Conservation (phyloP, 2,888 invertebrate species). For the Cloeon dipterum region DNA sequence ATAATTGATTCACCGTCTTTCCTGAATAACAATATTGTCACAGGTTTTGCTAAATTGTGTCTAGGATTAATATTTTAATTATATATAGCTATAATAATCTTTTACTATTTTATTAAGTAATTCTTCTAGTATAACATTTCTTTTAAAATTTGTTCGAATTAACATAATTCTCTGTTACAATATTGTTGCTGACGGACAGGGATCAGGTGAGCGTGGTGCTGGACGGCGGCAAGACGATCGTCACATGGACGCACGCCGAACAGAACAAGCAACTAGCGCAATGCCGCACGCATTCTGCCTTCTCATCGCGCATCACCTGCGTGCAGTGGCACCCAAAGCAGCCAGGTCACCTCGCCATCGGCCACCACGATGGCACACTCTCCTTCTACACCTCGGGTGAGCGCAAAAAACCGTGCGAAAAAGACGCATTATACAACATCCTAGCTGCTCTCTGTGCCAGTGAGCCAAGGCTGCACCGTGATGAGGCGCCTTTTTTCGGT, state of each 20-base stretch:
- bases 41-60: too few species aligned
- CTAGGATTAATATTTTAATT: too few species aligned
- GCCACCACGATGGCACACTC: slow-evolving; percentile 17
- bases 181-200: too few species aligned
- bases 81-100: too few species aligned
- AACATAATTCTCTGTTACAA: too few species aligned
- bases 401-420: slow-evolving; percentile 12
- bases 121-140: too few species aligned
- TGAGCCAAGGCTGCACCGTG: too few species aligned
- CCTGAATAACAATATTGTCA: too few species aligned
- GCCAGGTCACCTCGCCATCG: slow-evolving; percentile 14
- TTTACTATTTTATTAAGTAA: too few species aligned
- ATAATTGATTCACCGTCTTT: too few species aligned
- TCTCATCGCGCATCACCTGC: slow-evolving; percentile 8
- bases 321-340: slow-evolving; percentile 14
- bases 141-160: too few species aligned
- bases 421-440: neutral
- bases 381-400: slow-evolving; percentile 10
- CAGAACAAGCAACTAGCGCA: slow-evolving; percentile 7
- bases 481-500: neutral
- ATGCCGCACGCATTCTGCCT: slow-evolving; percentile 9
- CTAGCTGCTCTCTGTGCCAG: too few species aligned
- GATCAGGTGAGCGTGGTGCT: neutral
- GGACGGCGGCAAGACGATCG: neutral
- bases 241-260: slow-evolving; percentile 9